A percentile compares a stretch with the other conserved stretches of the same genome.
Conservation (phyloP, 2,113 vertebrate genomes). For the Edolisoma coerulescens region DNA sequence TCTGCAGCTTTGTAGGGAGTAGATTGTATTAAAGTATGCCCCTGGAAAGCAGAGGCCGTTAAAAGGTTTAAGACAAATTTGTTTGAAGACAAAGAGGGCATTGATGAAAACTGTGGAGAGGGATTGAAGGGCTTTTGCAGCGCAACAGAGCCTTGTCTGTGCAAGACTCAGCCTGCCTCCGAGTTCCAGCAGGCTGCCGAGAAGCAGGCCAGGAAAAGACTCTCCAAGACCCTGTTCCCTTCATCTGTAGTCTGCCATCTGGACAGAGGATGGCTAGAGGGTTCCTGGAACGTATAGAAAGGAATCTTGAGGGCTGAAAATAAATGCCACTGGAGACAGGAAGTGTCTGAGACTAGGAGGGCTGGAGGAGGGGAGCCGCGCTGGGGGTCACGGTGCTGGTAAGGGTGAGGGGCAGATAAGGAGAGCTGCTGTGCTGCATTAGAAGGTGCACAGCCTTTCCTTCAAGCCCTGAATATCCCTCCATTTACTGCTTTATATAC, state of each 20-base stretch:
- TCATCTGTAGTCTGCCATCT: constrained; percentile 60
- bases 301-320: constrained; percentile 62
- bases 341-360: constrained; percentile 45
- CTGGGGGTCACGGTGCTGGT: not conserved
- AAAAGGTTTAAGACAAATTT: constrained; percentile 57
- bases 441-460: not conserved
- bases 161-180: constrained; percentile 27
- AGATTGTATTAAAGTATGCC: constrained; percentile 21
- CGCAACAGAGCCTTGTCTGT: constrained; percentile 47
- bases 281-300: constrained; percentile 65
- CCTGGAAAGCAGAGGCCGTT: constrained; percentile 55
- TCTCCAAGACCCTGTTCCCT: constrained; percentile 35
- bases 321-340: constrained; percentile 64
- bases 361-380: constrained; percentile 23
- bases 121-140: constrained; percentile 40
- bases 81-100: constrained; percentile 54
- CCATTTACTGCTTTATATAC: not conserved
- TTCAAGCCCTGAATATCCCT: not conserved
- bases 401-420: constrained; percentile 1
- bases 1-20: constrained; percentile 23
- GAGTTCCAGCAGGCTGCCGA: constrained; percentile 47
- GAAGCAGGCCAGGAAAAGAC: constrained; percentile 54
- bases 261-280: constrained; percentile 57
- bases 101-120: constrained; percentile 37
- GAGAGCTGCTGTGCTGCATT: not conserved